Evolutionary conservation across 2,797 vertebrate genomes (phyloP).

Genomic region (Siniperca scherzeri): DNA sequence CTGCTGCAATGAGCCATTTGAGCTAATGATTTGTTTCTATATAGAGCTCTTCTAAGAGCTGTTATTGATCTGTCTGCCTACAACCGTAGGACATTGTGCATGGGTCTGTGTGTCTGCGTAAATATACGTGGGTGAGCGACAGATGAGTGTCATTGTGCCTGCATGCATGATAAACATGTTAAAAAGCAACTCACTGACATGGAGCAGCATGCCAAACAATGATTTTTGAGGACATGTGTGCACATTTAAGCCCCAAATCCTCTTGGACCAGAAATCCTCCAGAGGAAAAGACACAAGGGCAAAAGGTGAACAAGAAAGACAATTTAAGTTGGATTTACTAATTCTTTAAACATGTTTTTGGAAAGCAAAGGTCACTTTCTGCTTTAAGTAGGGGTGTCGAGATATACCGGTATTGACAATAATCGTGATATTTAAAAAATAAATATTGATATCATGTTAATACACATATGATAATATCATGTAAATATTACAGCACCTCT

Average conservation of each 20-base stretch:
- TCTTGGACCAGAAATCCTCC: constrained; percentile 63
- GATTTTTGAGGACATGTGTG: constrained; percentile 44
- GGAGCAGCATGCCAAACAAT: constrained; percentile 8
- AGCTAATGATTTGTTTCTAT: constrained; percentile 66
- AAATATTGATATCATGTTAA: no score
- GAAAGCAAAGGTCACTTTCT: constrained; percentile 19
- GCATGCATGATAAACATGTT: constrained; percentile 26
- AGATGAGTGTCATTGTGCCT: neutral
- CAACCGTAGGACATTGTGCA: constrained; percentile 9
- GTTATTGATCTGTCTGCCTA: constrained; percentile 66
- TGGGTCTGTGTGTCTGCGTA: constrained; percentile 13
- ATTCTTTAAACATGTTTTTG: constrained; percentile 44
- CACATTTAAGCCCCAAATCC: constrained; percentile 69
- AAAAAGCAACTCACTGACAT: neutral
- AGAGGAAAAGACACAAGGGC: constrained; percentile 38
- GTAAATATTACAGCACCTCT: no score
- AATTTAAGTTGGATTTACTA: constrained; percentile 45
- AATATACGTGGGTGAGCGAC: constrained; percentile 16
- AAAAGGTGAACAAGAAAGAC: constrained; percentile 43
- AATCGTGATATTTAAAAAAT: no score
- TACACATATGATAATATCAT: no score
- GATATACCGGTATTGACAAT: no score
- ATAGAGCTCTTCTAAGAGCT: constrained; percentile 53
- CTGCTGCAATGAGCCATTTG: constrained; percentile 52
- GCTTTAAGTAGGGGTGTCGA: no score